Conservation (phyloP, 2,888 invertebrate genomes). For the Limnephilus lunatus region DNA sequence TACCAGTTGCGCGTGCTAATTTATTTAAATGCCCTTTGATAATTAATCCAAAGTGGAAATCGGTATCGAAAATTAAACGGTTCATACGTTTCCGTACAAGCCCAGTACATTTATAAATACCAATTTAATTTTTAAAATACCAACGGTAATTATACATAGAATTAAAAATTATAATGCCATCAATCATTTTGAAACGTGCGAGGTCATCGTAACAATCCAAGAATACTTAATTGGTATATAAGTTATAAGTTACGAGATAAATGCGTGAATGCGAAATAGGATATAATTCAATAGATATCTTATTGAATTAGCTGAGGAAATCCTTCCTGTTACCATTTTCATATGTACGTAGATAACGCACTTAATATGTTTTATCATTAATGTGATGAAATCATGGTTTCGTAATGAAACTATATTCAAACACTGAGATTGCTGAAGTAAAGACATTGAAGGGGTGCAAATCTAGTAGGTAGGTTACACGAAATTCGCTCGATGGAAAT, state of each 20-base stretch:
- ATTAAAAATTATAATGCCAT: neutral
- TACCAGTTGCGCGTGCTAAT: neutral
- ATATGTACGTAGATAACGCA: neutral
- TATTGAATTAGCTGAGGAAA: neutral
- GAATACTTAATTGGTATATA: neutral
- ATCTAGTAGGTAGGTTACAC: neutral
- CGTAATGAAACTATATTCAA: neutral
- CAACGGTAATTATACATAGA: neutral
- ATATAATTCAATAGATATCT: neutral
- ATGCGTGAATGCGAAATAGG: neutral
- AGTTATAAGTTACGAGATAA: neutral
- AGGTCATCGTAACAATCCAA: neutral
- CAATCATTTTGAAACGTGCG: neutral
- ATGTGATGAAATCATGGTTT: neutral
- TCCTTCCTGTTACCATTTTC: conserved; percentile 9
- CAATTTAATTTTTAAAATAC: neutral
- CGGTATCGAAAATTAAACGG: neutral
- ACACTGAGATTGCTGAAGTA: neutral
- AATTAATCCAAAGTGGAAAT: neutral
- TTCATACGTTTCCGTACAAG: neutral
- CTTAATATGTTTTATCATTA: neutral
- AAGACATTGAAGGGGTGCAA: neutral
- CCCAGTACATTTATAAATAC: neutral
- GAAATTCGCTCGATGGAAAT: too few species aligned
- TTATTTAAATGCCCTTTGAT: neutral